Evolutionary conservation across 2,797 vertebrate genomes (phyloP), one percentile per base, ranked within the genome.

Genomic region (Tiaroga cobitis): DNA sequence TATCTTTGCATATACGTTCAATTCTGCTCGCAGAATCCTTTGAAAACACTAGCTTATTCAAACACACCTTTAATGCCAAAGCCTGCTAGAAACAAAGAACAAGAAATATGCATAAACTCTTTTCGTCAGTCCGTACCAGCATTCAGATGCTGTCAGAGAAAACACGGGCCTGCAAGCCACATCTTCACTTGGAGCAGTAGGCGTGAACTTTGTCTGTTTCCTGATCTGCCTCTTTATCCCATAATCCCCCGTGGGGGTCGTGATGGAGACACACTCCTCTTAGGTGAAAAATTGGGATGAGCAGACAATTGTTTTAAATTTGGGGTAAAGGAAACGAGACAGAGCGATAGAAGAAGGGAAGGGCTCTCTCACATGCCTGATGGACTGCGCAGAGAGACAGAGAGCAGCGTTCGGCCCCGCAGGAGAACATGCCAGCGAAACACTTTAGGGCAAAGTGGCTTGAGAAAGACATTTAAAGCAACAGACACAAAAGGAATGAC

Each of bases 401-500:
- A 49, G 29, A 69, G 63, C 41, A 15, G 73, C 11, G 43, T 82
- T 70, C 39, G 29, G 82, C 46, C 46, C 37, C 49, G 1, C n/a
- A 41, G 72, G 68, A 82, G 56, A 85, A 81, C 65, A 82, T 73
- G 67, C n/a, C 18, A 54, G n/a, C 4, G 21, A 49, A 73, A 59
- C 65, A 65, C 70, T 83, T 63, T n/a, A 43, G 46, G 75, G 86
- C 46, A 69, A 84, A 69, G 61, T 54, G 85, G 63, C 83, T 70
- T 83, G 61, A 84, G 87, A 87, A 73, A 85, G 34, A 85, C 82
- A 80, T 75, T 88, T 88, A 84, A 85, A 81, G 76, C 49, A 82
- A 76, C 43, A 81, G 69, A 80, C 46, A 76, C 61, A 29, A 61
- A 81, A 80, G 79, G 79, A 46, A 73, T 89, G 86, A 87, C 83